phyloP scores from a whole-genome alignment of 2,113 vertebrate genomes.

The Indicator indicator region DNA sequence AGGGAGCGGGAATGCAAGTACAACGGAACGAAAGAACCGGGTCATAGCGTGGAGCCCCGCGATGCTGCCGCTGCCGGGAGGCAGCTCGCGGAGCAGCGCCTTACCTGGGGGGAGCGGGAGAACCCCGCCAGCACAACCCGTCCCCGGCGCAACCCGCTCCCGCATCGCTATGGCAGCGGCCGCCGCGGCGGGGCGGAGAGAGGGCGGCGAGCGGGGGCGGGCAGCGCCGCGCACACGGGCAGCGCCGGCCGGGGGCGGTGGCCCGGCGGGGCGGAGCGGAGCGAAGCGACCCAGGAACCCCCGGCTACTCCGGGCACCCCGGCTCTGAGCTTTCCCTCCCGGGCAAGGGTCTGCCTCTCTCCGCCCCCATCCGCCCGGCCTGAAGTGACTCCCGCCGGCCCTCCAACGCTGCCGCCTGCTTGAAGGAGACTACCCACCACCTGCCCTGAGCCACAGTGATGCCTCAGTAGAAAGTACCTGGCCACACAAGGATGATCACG shows the following conservation, averaged over 20 bases:
- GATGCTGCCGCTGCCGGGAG: not conserved
- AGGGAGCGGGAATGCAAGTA: not conserved
- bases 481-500: fast-evolving
- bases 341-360: too few species aligned
- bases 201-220: not conserved
- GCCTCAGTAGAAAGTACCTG: fast-evolving
- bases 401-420: fast-evolving
- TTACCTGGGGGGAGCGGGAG: constrained; percentile 2
- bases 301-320: not conserved
- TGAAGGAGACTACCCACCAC: not conserved
- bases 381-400: fast-evolving
- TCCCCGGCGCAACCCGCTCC: not conserved
- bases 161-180: constrained; percentile 35
- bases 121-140: not conserved
- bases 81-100: not conserved
- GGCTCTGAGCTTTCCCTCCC: too few species aligned
- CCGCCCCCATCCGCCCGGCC: not conserved
- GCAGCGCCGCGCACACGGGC: not conserved
- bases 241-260: not conserved
- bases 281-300: not conserved
- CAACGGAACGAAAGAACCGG: fast-evolving
- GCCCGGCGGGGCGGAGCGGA: not conserved
- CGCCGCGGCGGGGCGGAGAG: not conserved
- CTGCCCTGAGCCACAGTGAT: fast-evolving
- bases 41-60: not conserved